A percentile compares a stretch with the other conserved stretches of the same genome.
Evolutionary conservation across 1,140 invertebrate genomes (phyloP).

Genomic region (Lepidurus couesii): DNA sequence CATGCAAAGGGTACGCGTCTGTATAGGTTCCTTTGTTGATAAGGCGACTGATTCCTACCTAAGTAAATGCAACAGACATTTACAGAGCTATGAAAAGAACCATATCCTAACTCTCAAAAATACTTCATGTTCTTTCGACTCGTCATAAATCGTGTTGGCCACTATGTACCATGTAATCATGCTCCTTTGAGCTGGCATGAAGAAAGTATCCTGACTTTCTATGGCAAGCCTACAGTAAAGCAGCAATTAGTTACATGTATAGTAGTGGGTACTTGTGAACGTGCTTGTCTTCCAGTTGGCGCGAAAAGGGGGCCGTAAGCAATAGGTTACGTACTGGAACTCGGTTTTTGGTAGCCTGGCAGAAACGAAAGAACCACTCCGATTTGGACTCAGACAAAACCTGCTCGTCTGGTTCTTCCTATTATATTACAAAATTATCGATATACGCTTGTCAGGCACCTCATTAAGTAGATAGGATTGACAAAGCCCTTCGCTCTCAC

Average conservation of each 20-base stretch:
- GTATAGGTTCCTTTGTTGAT: constrained; percentile 77
- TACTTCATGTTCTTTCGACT: constrained; percentile 56
- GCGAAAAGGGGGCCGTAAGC: constrained; percentile 28
- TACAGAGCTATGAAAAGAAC: not conserved
- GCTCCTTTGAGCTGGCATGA: constrained; percentile 78
- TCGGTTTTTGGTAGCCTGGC: not conserved
- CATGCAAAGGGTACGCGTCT: constrained; percentile 86
- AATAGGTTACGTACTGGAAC: constrained; percentile 20
- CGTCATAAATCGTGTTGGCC: constrained; percentile 68
- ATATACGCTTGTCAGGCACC: not conserved
- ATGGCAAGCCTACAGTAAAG: constrained; percentile 69
- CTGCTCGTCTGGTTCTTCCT: constrained; percentile 23
- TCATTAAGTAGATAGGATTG: not conserved
- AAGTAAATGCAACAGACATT: constrained; percentile 27
- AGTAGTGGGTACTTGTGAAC: constrained; percentile 29
- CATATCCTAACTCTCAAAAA: not conserved
- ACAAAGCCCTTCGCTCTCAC: constrained; percentile 41
- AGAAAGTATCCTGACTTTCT: constrained; percentile 76
- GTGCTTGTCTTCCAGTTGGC: constrained; percentile 29
- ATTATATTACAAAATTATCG: not conserved
- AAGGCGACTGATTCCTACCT: constrained; percentile 75
- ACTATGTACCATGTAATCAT: constrained; percentile 91
- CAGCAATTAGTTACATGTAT: constrained; percentile 27
- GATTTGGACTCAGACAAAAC: not conserved
- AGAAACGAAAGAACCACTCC: not conserved